Base-by-base conservation (phyloP, 1,140 invertebrate genomes). In the Drosophila willistoni region DNA sequence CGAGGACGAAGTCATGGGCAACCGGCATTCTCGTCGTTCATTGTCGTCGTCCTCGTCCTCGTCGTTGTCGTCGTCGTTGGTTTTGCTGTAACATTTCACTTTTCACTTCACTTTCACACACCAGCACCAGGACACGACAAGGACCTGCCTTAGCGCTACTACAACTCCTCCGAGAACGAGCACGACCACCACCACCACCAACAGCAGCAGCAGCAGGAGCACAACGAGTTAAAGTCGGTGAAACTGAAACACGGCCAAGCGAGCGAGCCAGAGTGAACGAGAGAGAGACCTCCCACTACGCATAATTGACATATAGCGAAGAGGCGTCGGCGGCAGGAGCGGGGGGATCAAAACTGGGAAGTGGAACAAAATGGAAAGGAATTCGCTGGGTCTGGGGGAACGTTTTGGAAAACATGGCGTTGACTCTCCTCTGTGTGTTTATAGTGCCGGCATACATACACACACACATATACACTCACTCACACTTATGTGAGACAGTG, bases 51-150 rank as follows among this genome's bases (percentile, higher is more conserved):
- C 59, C 51, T 68, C 34, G 66, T 56, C 36, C 12, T 39, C 34
- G 34, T 12, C 34, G 34, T 12, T 3, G 34, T 9, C 3, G 29
- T 29, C 25, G 25, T 29, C 1, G 22, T 25, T 25, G 22, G 3
- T 25, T 25, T 72, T 14, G 64, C 29, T 72, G 77, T 87, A 85
- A 81, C 81, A 86, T 90, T 90, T 90, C 86, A 90, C 86, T 90
- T 90, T 90, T 86, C 86, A 90, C 86, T 86, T 90, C 86, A 90
- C 86, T 90, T 90, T 90, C 86, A 89, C 84, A 78, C 68, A 71
- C 73, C 73, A 81, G 74, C 62, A 73, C 71, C 63, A 72, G 54
- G 71, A 71, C 71, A 73, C 68, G 61, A 68, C 61, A 72, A 75
- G 68, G 59, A 78, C 67, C 68, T 73, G 61, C 68, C 44, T 19